Evolutionary conservation across 2,113 vertebrate species (phyloP), one percentile per base, ranked within the genome.

Genomic region (Dromaius novaehollandiae): DNA sequence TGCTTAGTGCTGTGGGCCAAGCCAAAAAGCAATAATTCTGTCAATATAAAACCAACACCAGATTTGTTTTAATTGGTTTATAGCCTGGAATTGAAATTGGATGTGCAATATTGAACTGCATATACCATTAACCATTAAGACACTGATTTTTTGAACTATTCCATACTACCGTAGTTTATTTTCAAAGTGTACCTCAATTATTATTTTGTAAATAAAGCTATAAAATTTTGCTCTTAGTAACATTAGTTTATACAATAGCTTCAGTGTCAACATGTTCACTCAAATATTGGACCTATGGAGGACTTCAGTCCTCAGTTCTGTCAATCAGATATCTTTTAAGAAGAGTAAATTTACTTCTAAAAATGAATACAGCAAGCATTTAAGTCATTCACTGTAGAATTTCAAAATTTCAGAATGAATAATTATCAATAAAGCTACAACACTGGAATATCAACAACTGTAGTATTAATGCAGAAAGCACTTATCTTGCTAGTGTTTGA

Each of bases 31-130:
- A 95, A 21, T 96, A 94, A 82, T 82, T 97, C 64, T 89, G 81
- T 94, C 86, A 89, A 65, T 87, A 89, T 58, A 82, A 93, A 96
- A 81, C 28, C 36, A 93, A 38, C n/a, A 89, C 34, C 9, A 13
- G 77, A 82, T 93, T 96, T 96, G 55, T 93, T 98, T 97, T 89
- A 92, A 89, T 95, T 91, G 19, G 24, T 83, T 90, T 94, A 74
- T 56, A 96, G 38, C 36, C 97, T 93, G n/a, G 61, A 95, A 64
- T 48, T 93, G 25, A 95, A 97, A 96, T 92, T 86, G 48, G 58
- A 64, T 79, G 64, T 95, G 53, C 95, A 96, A 83, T 91, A 86
- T 9, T 93, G 82, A 93, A 71, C 19, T 63, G 42, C 25, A 86
- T 82, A n/a, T 89, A 51, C 46, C 30, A 63, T 70, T 95, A 90